These are phyloP conservation scores for Caenorhabditis doughertyi DNA, from an alignment of 2,888 invertebrate species.

Conservation along the genomic window DNA sequence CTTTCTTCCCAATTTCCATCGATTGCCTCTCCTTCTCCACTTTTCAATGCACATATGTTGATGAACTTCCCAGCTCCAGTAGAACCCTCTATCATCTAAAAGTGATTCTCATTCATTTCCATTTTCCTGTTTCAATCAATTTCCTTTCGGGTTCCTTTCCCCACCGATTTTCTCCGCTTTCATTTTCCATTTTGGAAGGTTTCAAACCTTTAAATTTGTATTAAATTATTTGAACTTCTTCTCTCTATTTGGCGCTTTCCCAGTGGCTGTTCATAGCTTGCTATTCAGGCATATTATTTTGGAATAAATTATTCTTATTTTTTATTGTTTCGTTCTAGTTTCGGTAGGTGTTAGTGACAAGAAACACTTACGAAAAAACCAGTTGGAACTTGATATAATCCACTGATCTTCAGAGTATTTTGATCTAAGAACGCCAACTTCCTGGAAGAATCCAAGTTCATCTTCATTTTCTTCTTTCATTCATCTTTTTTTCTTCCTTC, in stretches of 20 bases:
- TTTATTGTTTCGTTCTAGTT: too few species aligned
- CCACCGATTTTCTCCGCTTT: neutral
- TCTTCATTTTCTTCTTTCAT: too few species aligned
- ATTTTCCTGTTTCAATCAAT: slow-evolving; percentile 25
- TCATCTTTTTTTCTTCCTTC: too few species aligned
- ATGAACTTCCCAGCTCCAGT: slow-evolving; percentile 29
- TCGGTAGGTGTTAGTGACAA: too few species aligned
- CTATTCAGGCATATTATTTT: neutral
- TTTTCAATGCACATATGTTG: slow-evolving; percentile 20
- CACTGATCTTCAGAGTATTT: too few species aligned
- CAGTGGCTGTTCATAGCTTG: slow-evolving; percentile 3
- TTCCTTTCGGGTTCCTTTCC: slow-evolving; percentile 29
- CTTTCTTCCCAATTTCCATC: slow-evolving; percentile 12
- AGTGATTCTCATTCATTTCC: neutral
- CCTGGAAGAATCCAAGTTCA: too few species aligned
- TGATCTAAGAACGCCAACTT: neutral
- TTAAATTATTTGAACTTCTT: neutral
- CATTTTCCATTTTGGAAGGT: neutral
- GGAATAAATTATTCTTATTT: slow-evolving; percentile 13
- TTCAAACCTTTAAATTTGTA: neutral
- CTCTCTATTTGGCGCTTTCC: slow-evolving; percentile 1
- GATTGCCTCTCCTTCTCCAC: slow-evolving; percentile 19
- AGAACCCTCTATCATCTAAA: slow-evolving; percentile 38
- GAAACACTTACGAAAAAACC: too few species aligned
- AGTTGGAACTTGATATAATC: too few species aligned